Evolutionary conservation across 2,888 invertebrate genomes (phyloP), one percentile per base, ranked within the genome.

Genomic region (Euphydryas editha): DNA sequence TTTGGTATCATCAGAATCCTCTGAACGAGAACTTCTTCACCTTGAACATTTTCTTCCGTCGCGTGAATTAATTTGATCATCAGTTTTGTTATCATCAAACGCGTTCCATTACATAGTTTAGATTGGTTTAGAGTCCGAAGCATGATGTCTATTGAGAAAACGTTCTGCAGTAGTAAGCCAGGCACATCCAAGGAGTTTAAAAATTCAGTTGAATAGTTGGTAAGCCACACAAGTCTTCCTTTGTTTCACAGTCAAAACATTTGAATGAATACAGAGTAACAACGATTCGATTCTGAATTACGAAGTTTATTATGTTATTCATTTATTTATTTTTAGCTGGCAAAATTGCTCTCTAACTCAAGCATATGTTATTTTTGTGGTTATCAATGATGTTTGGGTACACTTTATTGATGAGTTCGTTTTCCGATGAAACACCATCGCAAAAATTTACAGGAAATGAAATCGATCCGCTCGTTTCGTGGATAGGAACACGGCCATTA

Each of bases 101-200:
- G n/a, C n/a, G n/a, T n/a, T n/a, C n/a, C n/a, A n/a, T n/a, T n/a
- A n/a, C n/a, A n/a, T n/a, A n/a, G n/a, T n/a, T n/a, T n/a, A n/a
- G n/a, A n/a, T n/a, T n/a, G n/a, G n/a, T n/a, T n/a, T n/a, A n/a
- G n/a, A n/a, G n/a, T n/a, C n/a, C n/a, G n/a, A n/a, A n/a, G n/a
- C n/a, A n/a, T n/a, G n/a, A n/a, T n/a, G 0, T 59, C 61, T n/a
- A 73, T 68, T n/a, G 72, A 74, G 57, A 71, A 75, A 49, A 75
- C 63, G 46, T n/a, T 78, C 46, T 79, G 76, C 46, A 77, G 76
- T 73, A 76, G 76, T 39, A 78, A 67, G 68, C 78, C 77, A 21
- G 75, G 75, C 61, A 76, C 69, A 24, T 79, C 75, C 70, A 79
- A 63, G 0, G 76, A 78, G 39, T 79, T 79, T 73, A n/a, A n/a